Evolutionary conservation across 2,888 invertebrate species (phyloP), one percentile per base, ranked within the genome.

Genomic region (Acanthosepion lycidas): DNA sequence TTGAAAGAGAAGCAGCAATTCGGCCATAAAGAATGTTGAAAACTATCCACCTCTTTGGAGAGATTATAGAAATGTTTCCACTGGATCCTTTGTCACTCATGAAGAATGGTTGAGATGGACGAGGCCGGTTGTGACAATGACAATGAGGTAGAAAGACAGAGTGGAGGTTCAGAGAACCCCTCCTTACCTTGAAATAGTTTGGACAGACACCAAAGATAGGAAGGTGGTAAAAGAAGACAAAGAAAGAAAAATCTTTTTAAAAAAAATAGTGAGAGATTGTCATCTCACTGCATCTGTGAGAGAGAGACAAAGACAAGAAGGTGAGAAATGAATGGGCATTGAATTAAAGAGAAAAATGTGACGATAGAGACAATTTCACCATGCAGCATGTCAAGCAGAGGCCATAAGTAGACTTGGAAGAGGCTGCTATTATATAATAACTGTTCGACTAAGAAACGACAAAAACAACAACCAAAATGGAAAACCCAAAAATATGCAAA

Each of bases 1-100:
- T n/a, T 78, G 78, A 1, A 33, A 78, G 15, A n/a, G 78, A 12
- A 78, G 78, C 18, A 33, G 78, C 20, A 15, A 78, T 78, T 78
- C 78, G n/a, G 78, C n/a, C 78, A 78, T 78, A 78, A 33, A 78
- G n/a, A 15, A 78, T n/a, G n/a, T 78, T 78, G 78, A n/a, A 78
- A 78, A 78, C n/a, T n/a, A 78, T 78, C 78, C 78, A 78, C 78
- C n/a, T 78, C 78, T 78, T 78, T 18, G 78, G 78, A 78, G 78
- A 78, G 78, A 78, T 78, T n/a, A 78, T 33, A 78, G 78, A 78
- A 78, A 78, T 78, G n/a, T n/a, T n/a, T 78, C n/a, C 78, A 33
- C 78, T 78, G n/a, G 78, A 78, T 78, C 78, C 78, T 15, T 9
- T 78, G 78, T 78, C 78, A 78, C 33, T 78, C 78, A 78, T 78